Conservation (phyloP, 2,113 vertebrate species). For the Aspiorhynchus laticeps region DNA sequence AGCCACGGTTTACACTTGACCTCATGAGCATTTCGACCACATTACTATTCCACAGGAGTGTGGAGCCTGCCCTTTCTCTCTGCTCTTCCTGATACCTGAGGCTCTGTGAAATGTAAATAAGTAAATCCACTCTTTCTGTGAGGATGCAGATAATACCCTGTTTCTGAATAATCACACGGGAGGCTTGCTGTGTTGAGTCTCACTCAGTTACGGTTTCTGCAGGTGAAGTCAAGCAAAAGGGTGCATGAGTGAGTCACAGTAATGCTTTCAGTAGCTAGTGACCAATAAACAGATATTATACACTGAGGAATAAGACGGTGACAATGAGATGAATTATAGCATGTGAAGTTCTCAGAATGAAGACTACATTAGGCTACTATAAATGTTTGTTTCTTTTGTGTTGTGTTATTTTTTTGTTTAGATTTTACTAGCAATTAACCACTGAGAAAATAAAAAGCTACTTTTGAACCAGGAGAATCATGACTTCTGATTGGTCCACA, state of each 20-base stretch:
- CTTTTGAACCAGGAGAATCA: background rate
- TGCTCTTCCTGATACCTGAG: constrained; percentile 52
- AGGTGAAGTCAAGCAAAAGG: constrained; percentile 28
- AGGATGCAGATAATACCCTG: constrained; percentile 29
- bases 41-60: constrained; percentile 51
- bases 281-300: background rate
- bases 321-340: background rate
- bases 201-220: background rate
- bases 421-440: background rate
- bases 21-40: constrained; percentile 63
- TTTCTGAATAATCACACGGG: constrained; percentile 19
- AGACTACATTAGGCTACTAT: background rate
- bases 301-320: background rate
- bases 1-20: constrained; percentile 73
- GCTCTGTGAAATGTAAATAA: constrained; percentile 24
- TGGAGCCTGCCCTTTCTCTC: constrained; percentile 56
- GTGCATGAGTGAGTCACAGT: background rate
- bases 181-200: background rate
- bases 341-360: background rate
- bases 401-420: background rate
- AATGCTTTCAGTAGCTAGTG: constrained; percentile 4
- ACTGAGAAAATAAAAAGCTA: background rate
- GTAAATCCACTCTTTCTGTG: constrained; percentile 25
- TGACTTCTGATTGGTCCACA: too few species aligned
- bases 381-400: background rate